These are phyloP conservation scores for Enteromius fasciolatus DNA, from an alignment of 2,797 vertebrate genomes.

Conservation along the genomic window DNA sequence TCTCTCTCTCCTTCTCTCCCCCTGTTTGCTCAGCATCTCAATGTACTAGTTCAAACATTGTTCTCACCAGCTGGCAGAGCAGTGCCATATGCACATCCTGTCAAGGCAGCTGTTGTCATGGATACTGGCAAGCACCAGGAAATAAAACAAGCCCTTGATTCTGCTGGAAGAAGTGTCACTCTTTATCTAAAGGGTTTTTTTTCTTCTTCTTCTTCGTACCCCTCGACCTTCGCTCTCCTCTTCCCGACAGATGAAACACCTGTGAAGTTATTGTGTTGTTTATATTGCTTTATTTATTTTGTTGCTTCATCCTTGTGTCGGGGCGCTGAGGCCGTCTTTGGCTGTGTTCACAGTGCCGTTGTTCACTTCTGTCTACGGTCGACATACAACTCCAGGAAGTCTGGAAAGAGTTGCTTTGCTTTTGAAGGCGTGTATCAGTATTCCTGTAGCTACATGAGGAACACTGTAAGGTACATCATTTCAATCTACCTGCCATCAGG, in stretches of 20 bases:
- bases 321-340: slow-evolving; percentile 59
- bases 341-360: slow-evolving; percentile 27
- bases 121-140: slow-evolving; percentile 94
- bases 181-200: slow-evolving; percentile 73
- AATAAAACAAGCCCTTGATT: slow-evolving; percentile 89
- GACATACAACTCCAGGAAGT: slow-evolving; percentile 20
- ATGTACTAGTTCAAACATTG: slow-evolving; percentile 99
- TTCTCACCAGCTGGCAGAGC: slow-evolving; percentile 99
- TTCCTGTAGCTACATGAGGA: slow-evolving; percentile 29
- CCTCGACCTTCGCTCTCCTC: slow-evolving; percentile 44
- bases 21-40: slow-evolving; percentile 99
- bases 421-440: slow-evolving; percentile 14
- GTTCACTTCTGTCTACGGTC: slow-evolving; percentile 58
- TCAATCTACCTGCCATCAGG: background rate
- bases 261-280: slow-evolving; percentile 76
- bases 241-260: slow-evolving; percentile 63
- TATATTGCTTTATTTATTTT: slow-evolving; percentile 56
- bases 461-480: background rate
- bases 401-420: slow-evolving; percentile 5
- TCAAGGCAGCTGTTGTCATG: slow-evolving; percentile 99
- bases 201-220: slow-evolving; percentile 42
- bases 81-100: slow-evolving; percentile 97
- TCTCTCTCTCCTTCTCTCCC: slow-evolving; percentile 42
- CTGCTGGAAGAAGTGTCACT: slow-evolving; percentile 87
- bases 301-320: slow-evolving; percentile 57